Base-by-base conservation (phyloP, 2,797 vertebrate genomes). In the Channallabes apus region DNA sequence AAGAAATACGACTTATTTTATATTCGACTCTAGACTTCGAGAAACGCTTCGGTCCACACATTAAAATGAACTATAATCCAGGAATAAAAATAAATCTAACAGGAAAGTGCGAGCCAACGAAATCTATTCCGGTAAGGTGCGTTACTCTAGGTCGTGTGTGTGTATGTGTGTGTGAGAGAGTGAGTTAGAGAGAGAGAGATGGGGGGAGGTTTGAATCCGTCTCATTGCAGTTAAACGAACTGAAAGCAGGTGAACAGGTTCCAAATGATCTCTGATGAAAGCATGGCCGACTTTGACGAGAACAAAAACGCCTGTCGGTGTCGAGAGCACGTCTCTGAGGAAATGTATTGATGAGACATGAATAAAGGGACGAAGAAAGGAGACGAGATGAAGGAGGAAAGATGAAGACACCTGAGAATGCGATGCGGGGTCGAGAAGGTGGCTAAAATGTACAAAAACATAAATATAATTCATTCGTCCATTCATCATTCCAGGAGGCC, bases 201-300 rank as follows among this genome's bases (percentile, higher is more conserved):
- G 41, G 8, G 41, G 8, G 41, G 7, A 20, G 20, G 29, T 78
- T 78, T 35, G 18, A 24, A 35, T 51, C 15, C 24, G 27, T 56
- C 54, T 73, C 27, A 72, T 73, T 61, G 32, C 56, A 82, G 35
- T 82, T 14, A 71, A 61, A 69, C 81, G 27, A 54, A 29, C 32
- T 82, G 68, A 27, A 9, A 14, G 6, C 9, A 1, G 12, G 75
- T 29, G 32, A 24, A 77, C 32, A 0, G 0, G 1, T 29, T 17
- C 54, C 27, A 6, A 11, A 78, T 12, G 22, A 35, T 22, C 29
- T 1, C 29, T 3, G 9, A n/a, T 3, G 76, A 78, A 32, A 61
- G 4, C 71, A n/a, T 7, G 22, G 4, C 12, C 27, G 22, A 4
- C 5, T 51, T 27, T 6, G n/a, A 56, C 32, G 22, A 58, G 54